These are phyloP conservation scores for Polietes domitor DNA, from an alignment of 2,888 invertebrate genomes.

Conservation along the genomic window DNA sequence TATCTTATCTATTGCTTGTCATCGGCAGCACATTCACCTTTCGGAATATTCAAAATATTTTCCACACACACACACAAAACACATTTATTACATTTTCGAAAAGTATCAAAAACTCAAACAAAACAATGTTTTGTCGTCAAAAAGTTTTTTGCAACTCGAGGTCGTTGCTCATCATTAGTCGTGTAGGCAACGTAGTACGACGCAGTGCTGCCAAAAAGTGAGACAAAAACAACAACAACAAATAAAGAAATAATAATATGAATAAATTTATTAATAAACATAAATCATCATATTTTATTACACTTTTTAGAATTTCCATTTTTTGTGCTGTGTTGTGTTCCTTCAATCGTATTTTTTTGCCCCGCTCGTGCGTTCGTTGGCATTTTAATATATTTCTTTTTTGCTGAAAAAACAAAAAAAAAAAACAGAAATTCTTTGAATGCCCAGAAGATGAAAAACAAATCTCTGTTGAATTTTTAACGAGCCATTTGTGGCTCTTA, in stretches of 20 bases:
- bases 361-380: too few species aligned
- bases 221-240: background rate
- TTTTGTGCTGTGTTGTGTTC: background rate
- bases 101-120: too few species aligned
- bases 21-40: too few species aligned
- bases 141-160: background rate
- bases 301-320: background rate
- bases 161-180: background rate
- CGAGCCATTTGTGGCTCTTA: background rate
- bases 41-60: too few species aligned
- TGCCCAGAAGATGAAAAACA: background rate
- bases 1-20: too few species aligned
- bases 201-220: background rate
- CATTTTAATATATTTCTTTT: too few species aligned
- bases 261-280: slow-evolving; percentile 1
- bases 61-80: too few species aligned
- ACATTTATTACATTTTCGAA: too few species aligned
- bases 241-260: background rate
- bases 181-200: background rate
- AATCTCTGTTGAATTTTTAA: background rate
- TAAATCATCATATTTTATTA: background rate
- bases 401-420: too few species aligned
- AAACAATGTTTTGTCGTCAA: background rate
- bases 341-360: background rate
- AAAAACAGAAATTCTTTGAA: background rate